Evolutionary conservation across 2,797 vertebrate species (phyloP), one percentile per base, ranked within the genome.

Genomic region (Zenarchopterus dispar): DNA sequence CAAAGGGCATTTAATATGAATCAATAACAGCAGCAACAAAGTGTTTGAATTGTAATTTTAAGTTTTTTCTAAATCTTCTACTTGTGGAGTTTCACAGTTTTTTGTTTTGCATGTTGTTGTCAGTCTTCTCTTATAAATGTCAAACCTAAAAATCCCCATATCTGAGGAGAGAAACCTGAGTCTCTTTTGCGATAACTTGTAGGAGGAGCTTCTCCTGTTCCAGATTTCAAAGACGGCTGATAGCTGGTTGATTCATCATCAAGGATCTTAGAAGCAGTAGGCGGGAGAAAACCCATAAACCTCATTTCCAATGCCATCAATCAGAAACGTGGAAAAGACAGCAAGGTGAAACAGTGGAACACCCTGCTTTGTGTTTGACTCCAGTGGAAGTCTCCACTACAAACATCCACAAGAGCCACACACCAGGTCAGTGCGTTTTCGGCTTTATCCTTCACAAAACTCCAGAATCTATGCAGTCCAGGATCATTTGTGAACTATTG

Each of bases 401-500:
- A 76, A 53, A 58, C 42, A 76, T 11, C 22, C 31, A 65, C n/a
- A 52, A 57, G 11, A 51, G 16, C 16, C 66, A 53, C 26, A 47
- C 43, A 50, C 15, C 5, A 2, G 33, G 28, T 55, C 41, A 4
- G 0, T 56, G 19, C 69, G 19, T 70, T 70, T 69, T 55, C 56
- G 67, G 61, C 57, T 49, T 52, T 10, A 71, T 77, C 56, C 44
- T 69, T 50, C 62, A 53, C 59, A 54, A 18, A 73, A 39, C 36
- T 23, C 59, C 43, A 47, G 67, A 75, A 83, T 69, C 55, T 75
- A 59, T 56, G 62, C 31, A 4, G 84, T 69, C 77, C 67, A 84
- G 80, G 67, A 84, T 74, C 69, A 73, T 88, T 78, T 67, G 63
- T 57, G 75, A 56, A 78, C 80, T 84, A 17, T 78, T 79, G 80